Percentiles rank a stretch among this genome's conserved stretches.
Evolutionary conservation across 2,888 invertebrate genomes (phyloP).

Genomic region (Gortyna flavago): DNA sequence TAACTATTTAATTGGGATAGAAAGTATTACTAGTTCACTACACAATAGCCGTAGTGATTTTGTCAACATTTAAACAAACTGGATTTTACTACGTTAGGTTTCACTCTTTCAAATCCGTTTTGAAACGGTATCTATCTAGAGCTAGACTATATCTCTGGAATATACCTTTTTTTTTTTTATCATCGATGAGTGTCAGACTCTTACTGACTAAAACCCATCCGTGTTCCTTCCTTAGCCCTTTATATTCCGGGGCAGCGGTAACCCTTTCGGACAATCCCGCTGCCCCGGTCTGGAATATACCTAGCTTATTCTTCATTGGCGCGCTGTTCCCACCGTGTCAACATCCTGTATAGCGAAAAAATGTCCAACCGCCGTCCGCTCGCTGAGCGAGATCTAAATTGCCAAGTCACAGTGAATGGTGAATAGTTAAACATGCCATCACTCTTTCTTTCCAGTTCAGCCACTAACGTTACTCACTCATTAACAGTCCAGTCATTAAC

Average conservation of each 20-base stretch:
- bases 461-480: neutral
- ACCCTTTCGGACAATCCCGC: no score
- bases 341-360: neutral
- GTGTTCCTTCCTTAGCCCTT: no score
- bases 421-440: neutral
- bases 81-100: neutral
- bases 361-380: neutral
- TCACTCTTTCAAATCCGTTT: neutral
- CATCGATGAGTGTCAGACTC: no score
- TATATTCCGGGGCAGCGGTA: no score
- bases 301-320: neutral
- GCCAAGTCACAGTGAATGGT: neutral
- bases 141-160: neutral
- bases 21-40: slow-evolving; percentile 27
- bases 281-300: neutral
- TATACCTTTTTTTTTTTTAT: no score
- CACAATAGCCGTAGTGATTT: slow-evolving; percentile 3
- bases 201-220: no score
- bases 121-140: neutral
- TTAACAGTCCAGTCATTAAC: neutral
- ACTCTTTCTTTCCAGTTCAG: neutral
- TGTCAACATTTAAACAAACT: neutral
- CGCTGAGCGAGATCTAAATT: neutral
- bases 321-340: neutral
- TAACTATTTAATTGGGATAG: slow-evolving; percentile 38